Percentiles rank a stretch among this genome's conserved stretches.
Conservation (phyloP, 2,888 invertebrate species). For the Nezara viridula region DNA sequence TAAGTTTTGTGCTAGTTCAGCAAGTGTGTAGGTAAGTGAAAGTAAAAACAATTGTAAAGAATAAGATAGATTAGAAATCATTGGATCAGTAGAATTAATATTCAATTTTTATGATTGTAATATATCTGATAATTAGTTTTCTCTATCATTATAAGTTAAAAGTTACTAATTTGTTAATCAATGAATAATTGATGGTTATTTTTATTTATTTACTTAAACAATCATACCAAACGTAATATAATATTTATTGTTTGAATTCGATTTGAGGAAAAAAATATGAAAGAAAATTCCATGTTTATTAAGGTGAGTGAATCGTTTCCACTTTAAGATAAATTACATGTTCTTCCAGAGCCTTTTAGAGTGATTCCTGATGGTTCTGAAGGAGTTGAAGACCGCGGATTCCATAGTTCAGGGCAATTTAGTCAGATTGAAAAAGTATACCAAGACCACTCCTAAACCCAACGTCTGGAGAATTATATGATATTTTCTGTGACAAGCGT, state of each 20-base stretch:
- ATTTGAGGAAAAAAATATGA: not conserved
- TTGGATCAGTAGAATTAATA: no score
- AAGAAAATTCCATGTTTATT: not conserved
- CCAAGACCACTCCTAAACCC: not conserved
- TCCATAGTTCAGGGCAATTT: conserved; percentile 11
- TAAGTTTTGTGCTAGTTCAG: no score
- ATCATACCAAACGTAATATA: no score
- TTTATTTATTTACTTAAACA: no score
- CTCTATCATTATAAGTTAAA: no score
- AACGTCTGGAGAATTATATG: not conserved
- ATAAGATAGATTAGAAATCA: no score
- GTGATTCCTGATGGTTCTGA: not conserved
- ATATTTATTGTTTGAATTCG: not conserved
- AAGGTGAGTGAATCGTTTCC: not conserved
- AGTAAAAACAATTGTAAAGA: no score
- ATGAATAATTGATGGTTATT: no score
- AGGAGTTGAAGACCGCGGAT: not conserved
- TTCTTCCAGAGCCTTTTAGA: not conserved
- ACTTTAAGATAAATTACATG: conserved; percentile 35
- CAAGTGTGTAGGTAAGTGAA: no score
- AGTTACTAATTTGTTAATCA: no score
- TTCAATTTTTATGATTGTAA: no score
- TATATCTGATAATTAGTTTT: no score
- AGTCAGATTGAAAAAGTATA: conserved; percentile 10
- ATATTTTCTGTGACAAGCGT: conserved; percentile 26